Conservation (phyloP, 2,797 vertebrate genomes). For the Luscinia luscinia region DNA sequence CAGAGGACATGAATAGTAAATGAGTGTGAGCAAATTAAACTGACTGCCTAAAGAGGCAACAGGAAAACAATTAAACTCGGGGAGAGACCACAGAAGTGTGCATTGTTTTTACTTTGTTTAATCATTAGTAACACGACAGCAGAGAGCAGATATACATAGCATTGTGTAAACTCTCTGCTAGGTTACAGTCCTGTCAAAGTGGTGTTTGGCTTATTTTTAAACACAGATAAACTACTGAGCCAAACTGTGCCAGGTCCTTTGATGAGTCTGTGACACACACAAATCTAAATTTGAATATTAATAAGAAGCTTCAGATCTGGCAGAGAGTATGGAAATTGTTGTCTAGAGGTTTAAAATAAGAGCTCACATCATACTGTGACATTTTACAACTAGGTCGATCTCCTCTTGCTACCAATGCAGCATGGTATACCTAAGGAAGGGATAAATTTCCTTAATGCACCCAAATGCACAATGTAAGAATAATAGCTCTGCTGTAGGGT, state of each 20-base stretch:
- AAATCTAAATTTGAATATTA: constrained; percentile 3
- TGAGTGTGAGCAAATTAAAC: neutral
- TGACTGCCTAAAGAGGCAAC: neutral
- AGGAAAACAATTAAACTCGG: neutral
- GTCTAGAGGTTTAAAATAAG: neutral
- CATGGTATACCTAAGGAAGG: neutral
- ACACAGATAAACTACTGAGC: neutral
- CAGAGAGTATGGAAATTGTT: neutral
- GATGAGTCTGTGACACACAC: neutral
- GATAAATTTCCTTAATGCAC: neutral
- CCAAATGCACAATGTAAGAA: neutral
- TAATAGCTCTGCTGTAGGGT: neutral
- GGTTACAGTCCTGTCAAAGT: neutral
- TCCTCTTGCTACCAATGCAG: neutral
- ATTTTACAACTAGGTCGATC: constrained; percentile 20
- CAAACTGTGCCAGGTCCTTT: neutral
- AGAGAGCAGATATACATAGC: neutral
- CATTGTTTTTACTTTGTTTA: neutral
- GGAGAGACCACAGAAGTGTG: neutral
- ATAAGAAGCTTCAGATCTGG: neutral
- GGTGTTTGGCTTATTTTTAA: neutral
- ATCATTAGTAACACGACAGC: neutral
- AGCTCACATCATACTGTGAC: neutral
- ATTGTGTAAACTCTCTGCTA: neutral
- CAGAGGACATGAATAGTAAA: neutral